Conservation (phyloP, 1,140 invertebrate species). For the Drosophila mauritiana region DNA sequence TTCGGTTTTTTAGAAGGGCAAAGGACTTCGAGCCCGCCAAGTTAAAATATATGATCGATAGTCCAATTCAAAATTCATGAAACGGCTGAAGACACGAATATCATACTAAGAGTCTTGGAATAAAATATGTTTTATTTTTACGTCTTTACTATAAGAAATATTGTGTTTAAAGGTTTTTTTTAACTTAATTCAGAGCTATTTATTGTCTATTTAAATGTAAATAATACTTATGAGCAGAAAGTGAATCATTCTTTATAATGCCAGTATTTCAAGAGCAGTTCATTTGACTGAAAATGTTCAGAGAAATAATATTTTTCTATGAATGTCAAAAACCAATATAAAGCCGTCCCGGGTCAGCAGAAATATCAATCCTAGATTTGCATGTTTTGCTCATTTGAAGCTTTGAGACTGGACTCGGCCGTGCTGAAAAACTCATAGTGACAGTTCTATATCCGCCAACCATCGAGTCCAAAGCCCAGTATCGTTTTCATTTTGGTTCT, state of each 20-base stretch:
- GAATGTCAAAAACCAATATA: not conserved
- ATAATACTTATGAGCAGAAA: too few species aligned
- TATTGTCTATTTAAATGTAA: too few species aligned
- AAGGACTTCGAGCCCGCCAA: not conserved
- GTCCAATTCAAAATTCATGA: not conserved
- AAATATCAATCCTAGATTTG: conserved; percentile 15
- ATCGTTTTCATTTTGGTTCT: conserved; percentile 22
- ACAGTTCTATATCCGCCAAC: conserved; percentile 2
- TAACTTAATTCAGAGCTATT: too few species aligned
- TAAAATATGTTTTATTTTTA: too few species aligned
- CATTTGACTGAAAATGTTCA: too few species aligned
- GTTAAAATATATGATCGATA: not conserved
- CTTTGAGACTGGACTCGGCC: conserved; percentile 1
- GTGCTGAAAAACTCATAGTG: conserved; percentile 22
- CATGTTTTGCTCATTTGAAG: conserved; percentile 18
- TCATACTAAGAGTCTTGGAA: too few species aligned
- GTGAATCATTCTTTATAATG: too few species aligned
- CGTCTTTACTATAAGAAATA: too few species aligned
- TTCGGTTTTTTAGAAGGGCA: conserved; percentile 14
- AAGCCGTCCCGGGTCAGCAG: not conserved
- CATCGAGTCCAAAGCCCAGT: not conserved
- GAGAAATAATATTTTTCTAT: not conserved
- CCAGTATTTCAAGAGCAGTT: too few species aligned
- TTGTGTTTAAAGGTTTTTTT: too few species aligned
- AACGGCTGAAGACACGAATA: too few species aligned